phyloP scores from a whole-genome alignment of 2,113 vertebrate species.

The Polypterus senegalus region DNA sequence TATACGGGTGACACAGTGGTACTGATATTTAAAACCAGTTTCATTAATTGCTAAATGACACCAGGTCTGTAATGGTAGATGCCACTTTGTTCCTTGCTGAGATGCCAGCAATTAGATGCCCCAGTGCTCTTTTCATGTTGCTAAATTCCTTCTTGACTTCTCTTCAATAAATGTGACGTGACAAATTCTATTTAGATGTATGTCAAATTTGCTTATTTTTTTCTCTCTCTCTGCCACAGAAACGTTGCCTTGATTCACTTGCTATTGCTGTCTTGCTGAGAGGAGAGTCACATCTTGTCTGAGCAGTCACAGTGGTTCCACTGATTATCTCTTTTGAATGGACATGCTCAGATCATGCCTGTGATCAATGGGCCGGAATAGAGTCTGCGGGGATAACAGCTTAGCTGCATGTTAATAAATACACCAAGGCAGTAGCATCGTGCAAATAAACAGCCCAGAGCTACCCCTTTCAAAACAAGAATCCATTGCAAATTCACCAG shows the following conservation, averaged over 20 bases:
- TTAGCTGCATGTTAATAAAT: conserved; percentile 35
- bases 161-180: conserved; percentile 18
- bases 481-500: no score
- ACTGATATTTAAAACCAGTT: no score
- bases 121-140: no score
- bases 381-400: conserved; percentile 18
- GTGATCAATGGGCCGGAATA: conserved; percentile 27
- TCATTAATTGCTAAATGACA: no score
- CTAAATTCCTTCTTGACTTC: conserved; percentile 17
- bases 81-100: no score
- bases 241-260: conserved; percentile 26
- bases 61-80: no score
- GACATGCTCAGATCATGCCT: conserved; percentile 26
- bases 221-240: conserved; percentile 10
- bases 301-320: conserved; percentile 29
- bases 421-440: conserved; percentile 28
- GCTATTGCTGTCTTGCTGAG: conserved; percentile 17
- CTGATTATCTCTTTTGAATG: conserved; percentile 35
- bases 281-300: conserved; percentile 24
- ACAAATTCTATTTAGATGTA: conserved; percentile 30
- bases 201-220: conserved; percentile 17
- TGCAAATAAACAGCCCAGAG: conserved; percentile 32
- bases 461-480: conserved; percentile 20
- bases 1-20: no score
- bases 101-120: no score